These are phyloP conservation scores for Astreopora myriophthalma DNA, from an alignment of 64 coral and sea anemone species.

Conservation along the genomic window DNA sequence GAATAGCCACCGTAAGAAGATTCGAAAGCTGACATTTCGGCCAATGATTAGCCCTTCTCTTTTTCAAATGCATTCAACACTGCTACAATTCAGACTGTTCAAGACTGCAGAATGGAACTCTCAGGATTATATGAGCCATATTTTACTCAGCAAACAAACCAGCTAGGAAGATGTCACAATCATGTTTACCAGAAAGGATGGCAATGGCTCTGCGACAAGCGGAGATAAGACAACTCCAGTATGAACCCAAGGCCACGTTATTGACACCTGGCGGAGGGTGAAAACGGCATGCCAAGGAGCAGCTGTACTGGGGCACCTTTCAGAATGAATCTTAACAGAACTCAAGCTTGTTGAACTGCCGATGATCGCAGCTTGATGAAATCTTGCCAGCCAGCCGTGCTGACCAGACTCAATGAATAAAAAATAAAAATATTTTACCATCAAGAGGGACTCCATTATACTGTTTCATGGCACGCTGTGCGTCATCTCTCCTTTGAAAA, in stretches of 20 bases:
- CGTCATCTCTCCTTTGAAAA: conserved; percentile 83
- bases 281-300: conserved; percentile 9
- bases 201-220: not conserved
- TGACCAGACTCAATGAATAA: conserved; percentile 12
- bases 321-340: conserved; percentile 30
- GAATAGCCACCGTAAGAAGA: no score
- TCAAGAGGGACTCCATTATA: conserved; percentile 99
- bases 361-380: conserved; percentile 19
- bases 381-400: conserved; percentile 28
- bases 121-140: not conserved
- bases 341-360: conserved; percentile 31
- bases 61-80: no score
- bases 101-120: no score
- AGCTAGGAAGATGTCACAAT: conserved; percentile 48
- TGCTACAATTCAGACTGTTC: no score
- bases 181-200: conserved; percentile 36
- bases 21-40: no score
- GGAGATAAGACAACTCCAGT: conserved; percentile 23
- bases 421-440: conserved; percentile 75
- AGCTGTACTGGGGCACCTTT: not conserved
- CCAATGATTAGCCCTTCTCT: no score
- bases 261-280: conserved; percentile 38
- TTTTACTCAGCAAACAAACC: conserved; percentile 17
- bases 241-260: conserved; percentile 21
- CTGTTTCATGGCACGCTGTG: conserved; percentile 88